Evolutionary conservation across 2,888 invertebrate species (phyloP), one percentile per base, ranked within the genome.

Genomic region (Tetanocera ferruginea): DNA sequence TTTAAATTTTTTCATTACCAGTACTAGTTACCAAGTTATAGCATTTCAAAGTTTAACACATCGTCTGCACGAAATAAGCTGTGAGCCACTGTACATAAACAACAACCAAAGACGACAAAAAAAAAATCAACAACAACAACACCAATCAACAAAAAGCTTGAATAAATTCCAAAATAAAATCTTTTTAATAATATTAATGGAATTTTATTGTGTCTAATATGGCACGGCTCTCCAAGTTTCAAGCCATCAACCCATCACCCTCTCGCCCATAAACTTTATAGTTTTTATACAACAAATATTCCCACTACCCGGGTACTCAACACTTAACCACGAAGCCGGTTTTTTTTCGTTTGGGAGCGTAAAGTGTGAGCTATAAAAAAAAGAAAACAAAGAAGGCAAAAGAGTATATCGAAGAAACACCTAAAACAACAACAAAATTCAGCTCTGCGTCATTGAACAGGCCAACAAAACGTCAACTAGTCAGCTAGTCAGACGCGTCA

Each of bases 171-270:
- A 75, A 78, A 80, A 78, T 73, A 79, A 52, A 78, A 79, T 77
- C 79, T 80, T 76, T 60, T 80, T 80, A 80, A 78, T 76, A 77
- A 81, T 78, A 78, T 79, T 81, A 79, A 79, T 79, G 79, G 78
- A 78, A 78, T 81, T 79, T 81, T 76, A 81, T 81, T 81, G 79
- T 81, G 75, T 81, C 79, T 78, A 78, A 81, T 79, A 76, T 78
- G 79, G 77, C 73, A 78, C 62, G 70, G 55, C 52, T 52, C 34
- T 57, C 5, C 31, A 34, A 49, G 28, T 23, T 28, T 49, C 25
- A 37, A 14, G 19, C 19, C 67, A 17, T 19, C 49, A 49, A 3
- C 60, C 14, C 17, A 25, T 17, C 43, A 60, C 49, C 14, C 9
- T 66, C 17, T 11, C 34, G 52, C 5, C 31, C 31, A 14, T 43